A percentile compares a stretch with the other conserved stretches of the same genome.
phyloP scores from a whole-genome alignment of 2,113 vertebrate species.

The Hemiscyllium ocellatum region DNA sequence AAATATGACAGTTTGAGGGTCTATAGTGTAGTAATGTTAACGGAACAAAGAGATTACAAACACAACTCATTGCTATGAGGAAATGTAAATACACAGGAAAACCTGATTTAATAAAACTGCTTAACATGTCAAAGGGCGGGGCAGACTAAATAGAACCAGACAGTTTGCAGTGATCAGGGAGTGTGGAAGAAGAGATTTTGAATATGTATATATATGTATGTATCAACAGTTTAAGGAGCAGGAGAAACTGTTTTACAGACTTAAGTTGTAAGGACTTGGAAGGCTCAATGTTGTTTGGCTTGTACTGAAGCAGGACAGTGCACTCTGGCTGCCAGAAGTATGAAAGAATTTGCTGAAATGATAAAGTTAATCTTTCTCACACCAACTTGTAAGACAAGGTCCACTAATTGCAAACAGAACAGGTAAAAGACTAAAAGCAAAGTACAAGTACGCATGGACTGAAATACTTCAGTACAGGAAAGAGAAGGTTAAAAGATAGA shows the following conservation, averaged over 20 bases:
- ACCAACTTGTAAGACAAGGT: neutral
- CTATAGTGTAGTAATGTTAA: neutral
- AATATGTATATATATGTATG: neutral
- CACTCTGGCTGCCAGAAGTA: neutral
- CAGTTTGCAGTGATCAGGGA: neutral
- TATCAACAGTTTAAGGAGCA: neutral
- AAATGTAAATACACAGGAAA: neutral
- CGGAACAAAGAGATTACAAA: neutral
- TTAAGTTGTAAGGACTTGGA: neutral
- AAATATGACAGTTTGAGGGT: neutral
- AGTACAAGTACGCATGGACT: neutral
- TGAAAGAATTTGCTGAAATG: neutral
- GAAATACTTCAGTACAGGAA: neutral
- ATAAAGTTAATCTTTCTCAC: neutral
- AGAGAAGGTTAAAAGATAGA: neutral
- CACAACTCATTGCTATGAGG: neutral
- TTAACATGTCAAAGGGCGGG: neutral
- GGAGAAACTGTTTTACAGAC: neutral
- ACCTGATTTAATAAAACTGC: neutral
- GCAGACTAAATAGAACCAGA: neutral
- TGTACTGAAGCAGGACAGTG: neutral
- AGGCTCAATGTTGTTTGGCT: neutral
- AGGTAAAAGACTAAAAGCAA: neutral
- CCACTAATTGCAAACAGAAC: neutral
- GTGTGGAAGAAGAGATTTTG: neutral